Conservation (phyloP, 2,888 invertebrate genomes). For the Philereme vetulata region DNA sequence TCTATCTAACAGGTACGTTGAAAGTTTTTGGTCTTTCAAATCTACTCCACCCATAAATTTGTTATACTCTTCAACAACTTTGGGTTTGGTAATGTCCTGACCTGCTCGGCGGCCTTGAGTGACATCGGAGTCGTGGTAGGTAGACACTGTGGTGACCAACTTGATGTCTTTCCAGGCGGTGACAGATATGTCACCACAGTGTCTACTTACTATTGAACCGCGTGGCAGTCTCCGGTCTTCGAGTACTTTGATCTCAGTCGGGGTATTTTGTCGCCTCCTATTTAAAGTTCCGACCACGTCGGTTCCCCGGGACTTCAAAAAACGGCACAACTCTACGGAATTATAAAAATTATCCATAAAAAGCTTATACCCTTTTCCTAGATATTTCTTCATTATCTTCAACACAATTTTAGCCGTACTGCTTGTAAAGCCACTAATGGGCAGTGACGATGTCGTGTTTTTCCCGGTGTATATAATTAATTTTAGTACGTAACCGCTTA, state of each 20-base stretch:
- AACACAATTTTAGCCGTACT: slow-evolving; percentile 34
- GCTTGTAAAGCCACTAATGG: slow-evolving; percentile 29
- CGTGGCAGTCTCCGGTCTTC: slow-evolving; percentile 5
- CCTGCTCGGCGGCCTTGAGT: slow-evolving; percentile 14
- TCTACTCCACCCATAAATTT: slow-evolving; percentile 8
- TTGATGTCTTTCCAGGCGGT: slow-evolving; percentile 12
- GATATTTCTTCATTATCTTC: slow-evolving; percentile 22
- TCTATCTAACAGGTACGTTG: slow-evolving; percentile 9
- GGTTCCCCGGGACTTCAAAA: neutral
- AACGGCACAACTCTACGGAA: neutral
- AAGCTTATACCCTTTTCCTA: slow-evolving; percentile 27
- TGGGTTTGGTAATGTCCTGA: slow-evolving; percentile 2
- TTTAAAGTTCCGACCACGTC: slow-evolving; percentile 7
- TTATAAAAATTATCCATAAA: slow-evolving; percentile 38
- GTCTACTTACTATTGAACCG: slow-evolving; percentile 1
- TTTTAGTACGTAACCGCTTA: slow-evolving; percentile 20
- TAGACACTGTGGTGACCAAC: slow-evolving; percentile 15
- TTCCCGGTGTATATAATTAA: slow-evolving; percentile 19
- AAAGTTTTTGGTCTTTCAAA: too few species aligned
- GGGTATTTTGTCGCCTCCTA: slow-evolving; percentile 5
- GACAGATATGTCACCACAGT: slow-evolving; percentile 9
- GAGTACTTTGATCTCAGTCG: slow-evolving; percentile 4
- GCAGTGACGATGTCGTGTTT: neutral
- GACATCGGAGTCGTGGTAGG: slow-evolving; percentile 10
- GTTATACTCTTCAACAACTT: slow-evolving; percentile 10